These are phyloP conservation scores for Ursus arctos DNA, from an alignment of 2,113 vertebrate genomes.

Conservation along the genomic window DNA sequence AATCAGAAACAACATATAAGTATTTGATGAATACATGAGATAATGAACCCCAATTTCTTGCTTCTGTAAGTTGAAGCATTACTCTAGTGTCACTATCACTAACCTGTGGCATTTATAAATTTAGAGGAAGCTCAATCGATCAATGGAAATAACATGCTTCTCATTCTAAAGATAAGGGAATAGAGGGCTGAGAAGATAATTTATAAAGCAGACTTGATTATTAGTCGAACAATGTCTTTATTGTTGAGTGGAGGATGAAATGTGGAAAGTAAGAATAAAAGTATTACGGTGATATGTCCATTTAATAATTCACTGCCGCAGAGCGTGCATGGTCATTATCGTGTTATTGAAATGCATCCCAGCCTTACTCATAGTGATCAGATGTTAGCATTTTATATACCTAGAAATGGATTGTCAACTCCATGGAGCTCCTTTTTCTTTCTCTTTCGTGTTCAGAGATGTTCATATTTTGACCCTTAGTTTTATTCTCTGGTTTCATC, in stretches of 20 bases:
- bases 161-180: background rate
- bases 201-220: background rate
- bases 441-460: background rate
- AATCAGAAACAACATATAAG: background rate
- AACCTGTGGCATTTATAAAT: background rate
- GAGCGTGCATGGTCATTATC: background rate
- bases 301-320: background rate
- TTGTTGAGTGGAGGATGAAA: background rate
- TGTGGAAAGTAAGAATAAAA: background rate
- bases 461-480: background rate
- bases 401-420: background rate
- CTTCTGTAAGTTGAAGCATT: background rate
- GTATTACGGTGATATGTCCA: background rate
- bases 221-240: background rate
- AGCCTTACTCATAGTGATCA: background rate
- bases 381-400: background rate
- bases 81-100: background rate
- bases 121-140: background rate
- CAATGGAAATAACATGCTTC: background rate
- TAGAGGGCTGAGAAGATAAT: background rate
- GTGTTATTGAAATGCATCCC: background rate
- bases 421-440: background rate
- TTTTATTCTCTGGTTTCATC: constrained; percentile 76
- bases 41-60: background rate
- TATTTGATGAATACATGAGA: background rate